Percentiles rank a stretch among this genome's conserved stretches.
Evolutionary conservation across 2,888 invertebrate genomes (phyloP).

Genomic region (Beris chalybata): DNA sequence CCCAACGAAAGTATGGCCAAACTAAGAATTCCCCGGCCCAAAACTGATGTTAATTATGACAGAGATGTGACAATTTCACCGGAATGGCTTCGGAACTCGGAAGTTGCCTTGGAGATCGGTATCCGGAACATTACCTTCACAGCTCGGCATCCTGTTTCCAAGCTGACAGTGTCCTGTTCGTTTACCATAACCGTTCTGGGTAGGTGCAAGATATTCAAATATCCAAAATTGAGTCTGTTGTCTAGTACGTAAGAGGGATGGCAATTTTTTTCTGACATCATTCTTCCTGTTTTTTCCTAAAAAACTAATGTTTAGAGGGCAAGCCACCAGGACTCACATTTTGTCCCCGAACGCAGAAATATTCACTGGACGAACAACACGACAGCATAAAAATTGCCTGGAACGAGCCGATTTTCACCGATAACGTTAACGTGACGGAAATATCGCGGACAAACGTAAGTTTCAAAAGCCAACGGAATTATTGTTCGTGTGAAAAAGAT

Average conservation of each 20-base stretch:
- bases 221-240: neutral
- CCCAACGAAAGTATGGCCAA: conserved; percentile 56
- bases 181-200: conserved; percentile 40
- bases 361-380: conserved; percentile 39
- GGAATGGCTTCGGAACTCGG: conserved; percentile 58
- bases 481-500: neutral
- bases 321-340: conserved; percentile 57
- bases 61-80: conserved; percentile 58
- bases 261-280: neutral
- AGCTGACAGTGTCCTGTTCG: conserved; percentile 44
- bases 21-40: conserved; percentile 59
- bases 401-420: conserved; percentile 58
- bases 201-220: conserved; percentile 23
- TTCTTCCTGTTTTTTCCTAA: neutral
- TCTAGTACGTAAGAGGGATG: neutral
- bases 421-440: conserved; percentile 57
- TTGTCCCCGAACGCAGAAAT: conserved; percentile 54
- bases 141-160: conserved; percentile 58
- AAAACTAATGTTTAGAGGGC: conserved; percentile 48
- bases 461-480: neutral
- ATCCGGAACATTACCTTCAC: conserved; percentile 58
- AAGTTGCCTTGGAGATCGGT: conserved; percentile 58
- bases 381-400: conserved; percentile 51
- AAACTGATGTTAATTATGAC: conserved; percentile 61
- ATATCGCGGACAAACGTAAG: conserved; percentile 55